Evolutionary conservation across 2,888 invertebrate species (phyloP), one percentile per base, ranked within the genome.

Genomic region (Brachynemurus nebulosus): DNA sequence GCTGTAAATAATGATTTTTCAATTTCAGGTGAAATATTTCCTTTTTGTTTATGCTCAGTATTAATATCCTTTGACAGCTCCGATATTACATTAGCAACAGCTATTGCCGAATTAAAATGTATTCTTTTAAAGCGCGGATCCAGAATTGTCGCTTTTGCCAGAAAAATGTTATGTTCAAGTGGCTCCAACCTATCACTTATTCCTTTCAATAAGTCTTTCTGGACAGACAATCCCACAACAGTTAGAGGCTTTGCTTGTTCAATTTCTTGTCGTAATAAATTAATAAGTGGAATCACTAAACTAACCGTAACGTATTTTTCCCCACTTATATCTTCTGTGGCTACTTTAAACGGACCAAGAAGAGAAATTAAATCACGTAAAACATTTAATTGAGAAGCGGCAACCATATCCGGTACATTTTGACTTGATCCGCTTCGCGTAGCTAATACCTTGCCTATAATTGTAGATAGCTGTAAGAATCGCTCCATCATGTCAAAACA

Each of bases 251-350:
- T 50, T 36, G 30, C 43, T 47, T 50, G 41, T 34, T 49, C 37
- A 19, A 47, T 42, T 50, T 27, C 45, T 48, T 48, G 43, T 30
- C 39, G 36, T 19, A 51, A 35, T 40, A 52, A 48, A 38, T 50
- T 51, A 44, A 44, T 12, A 45, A 53, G 39, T 5, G 52, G 51
- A 41, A 51, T 52, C 34, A 50, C 52, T 40, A 54, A 49, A 48
- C 53, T 54, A 43, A 52, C 37, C 38, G 49, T 54, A 34, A 53
- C 51, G 40, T 54, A 53, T 36, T 51, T 44, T 27, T 42, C 53
- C 36, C 52, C 54, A 45, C 53, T 53, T 44, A 54, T 52, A 41
- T 53, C 53, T 49, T 52, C 53, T 46, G 54, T 55, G 45, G 51
- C 55, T 51, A 51, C 30, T 34, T 47, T 46, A 23, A 50, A 48